phyloP scores from a whole-genome alignment of 2,888 invertebrate species.

The Choristoneura rosaceana region DNA sequence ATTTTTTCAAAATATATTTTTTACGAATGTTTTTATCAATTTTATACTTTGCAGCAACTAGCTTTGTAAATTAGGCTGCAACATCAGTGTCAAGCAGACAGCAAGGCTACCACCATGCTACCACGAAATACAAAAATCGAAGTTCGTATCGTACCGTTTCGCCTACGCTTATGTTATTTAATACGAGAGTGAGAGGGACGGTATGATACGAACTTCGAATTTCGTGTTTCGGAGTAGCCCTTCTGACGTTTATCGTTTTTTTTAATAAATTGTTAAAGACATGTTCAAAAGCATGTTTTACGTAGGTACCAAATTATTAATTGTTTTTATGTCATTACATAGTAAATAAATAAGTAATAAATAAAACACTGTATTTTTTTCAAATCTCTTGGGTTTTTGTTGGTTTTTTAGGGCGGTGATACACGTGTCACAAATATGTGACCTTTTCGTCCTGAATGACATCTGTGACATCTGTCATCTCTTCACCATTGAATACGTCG shows the following conservation, averaged over 20 bases:
- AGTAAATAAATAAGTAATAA: no score
- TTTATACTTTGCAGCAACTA: not conserved
- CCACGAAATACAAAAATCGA: no score
- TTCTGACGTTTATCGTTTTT: no score
- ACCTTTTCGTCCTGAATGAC: slow-evolving; percentile 41
- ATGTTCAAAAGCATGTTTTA: not conserved
- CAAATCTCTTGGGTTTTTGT: not conserved
- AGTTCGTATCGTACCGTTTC: no score
- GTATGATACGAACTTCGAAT: no score
- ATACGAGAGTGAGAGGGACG: no score
- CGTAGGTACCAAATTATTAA: no score
- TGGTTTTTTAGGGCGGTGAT: not conserved
- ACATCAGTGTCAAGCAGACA: not conserved
- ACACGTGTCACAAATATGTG: slow-evolving; percentile 31
- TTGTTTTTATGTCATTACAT: no score
- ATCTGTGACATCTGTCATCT: slow-evolving; percentile 31
- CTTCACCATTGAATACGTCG: slow-evolving; percentile 37
- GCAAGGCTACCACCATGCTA: no score
- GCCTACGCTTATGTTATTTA: no score
- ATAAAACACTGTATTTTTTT: not conserved
- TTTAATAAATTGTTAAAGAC: not conserved
- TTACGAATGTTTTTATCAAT: not conserved
- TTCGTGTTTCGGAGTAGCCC: no score
- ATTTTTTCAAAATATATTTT: not conserved
- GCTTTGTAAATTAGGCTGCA: not conserved